phyloP scores from a whole-genome alignment of 2,888 invertebrate genomes.

The Tipula confusa region DNA sequence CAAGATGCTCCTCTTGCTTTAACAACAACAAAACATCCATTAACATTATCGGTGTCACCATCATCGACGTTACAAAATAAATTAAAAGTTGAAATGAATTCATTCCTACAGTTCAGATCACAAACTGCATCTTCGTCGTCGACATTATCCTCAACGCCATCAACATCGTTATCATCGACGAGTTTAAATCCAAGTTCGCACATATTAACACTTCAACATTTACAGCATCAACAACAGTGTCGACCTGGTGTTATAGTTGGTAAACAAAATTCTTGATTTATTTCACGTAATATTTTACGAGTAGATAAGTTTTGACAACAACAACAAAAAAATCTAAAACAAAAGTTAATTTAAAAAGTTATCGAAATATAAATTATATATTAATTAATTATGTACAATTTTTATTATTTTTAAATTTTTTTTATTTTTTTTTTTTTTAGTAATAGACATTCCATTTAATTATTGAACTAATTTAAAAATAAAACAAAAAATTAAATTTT shows the following conservation, averaged over 20 bases:
- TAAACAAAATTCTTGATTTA: slow-evolving; percentile 64
- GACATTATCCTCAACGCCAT: slow-evolving; percentile 33
- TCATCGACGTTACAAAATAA: slow-evolving; percentile 42
- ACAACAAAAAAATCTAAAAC: background rate
- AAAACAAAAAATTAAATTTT: background rate
- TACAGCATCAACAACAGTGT: slow-evolving; percentile 55
- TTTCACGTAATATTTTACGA: slow-evolving; percentile 20
- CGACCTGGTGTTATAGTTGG: slow-evolving; percentile 89
- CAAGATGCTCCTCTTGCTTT: slow-evolving; percentile 48
- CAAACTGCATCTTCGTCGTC: slow-evolving; percentile 35
- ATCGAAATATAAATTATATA: slow-evolving; percentile 14
- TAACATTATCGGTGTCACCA: slow-evolving; percentile 36
- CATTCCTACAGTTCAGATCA: slow-evolving; percentile 58
- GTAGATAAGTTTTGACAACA: slow-evolving; percentile 28
- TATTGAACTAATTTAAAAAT: background rate
- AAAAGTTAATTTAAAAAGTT: background rate
- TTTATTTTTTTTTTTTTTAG: background rate
- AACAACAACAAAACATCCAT: slow-evolving; percentile 40
- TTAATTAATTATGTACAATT: slow-evolving; percentile 10
- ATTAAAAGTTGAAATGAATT: slow-evolving; percentile 57
- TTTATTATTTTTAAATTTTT: background rate
- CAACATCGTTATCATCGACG: slow-evolving; percentile 42
- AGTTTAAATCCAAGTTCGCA: background rate
- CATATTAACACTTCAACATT: slow-evolving; percentile 39
- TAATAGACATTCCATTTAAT: slow-evolving; percentile 7